phyloP scores from a whole-genome alignment of 2,797 vertebrate species.

The Zenarchopterus dispar region DNA sequence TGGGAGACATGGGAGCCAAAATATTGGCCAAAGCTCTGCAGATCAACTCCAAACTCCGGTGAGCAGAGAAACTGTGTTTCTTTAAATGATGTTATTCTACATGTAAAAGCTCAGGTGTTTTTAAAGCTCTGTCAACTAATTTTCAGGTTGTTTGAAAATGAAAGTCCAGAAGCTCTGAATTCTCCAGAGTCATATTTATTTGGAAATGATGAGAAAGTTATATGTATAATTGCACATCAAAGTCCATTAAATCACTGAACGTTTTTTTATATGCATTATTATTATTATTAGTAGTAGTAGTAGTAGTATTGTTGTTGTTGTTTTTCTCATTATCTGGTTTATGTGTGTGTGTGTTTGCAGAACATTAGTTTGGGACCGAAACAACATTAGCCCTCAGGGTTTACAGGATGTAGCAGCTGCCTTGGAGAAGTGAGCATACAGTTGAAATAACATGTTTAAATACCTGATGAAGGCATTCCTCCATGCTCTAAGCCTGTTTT shows the following conservation, averaged over 20 bases:
- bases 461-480: background rate
- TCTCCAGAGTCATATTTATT: no score
- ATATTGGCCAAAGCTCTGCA: constrained; percentile 97
- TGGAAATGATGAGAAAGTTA: no score
- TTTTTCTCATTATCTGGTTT: background rate
- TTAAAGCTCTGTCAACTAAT: no score
- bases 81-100: background rate
- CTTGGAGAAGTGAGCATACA: constrained; percentile 90
- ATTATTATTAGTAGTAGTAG: no score
- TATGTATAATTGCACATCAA: no score
- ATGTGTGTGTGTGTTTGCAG: constrained; percentile 68
- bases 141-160: background rate
- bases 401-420: constrained; percentile 95
- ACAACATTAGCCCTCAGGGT: constrained; percentile 92
- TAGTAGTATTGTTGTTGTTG: no score
- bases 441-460: background rate
- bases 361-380: constrained; percentile 95
- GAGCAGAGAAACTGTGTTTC: background rate
- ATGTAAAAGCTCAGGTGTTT: no score
- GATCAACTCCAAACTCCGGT: constrained; percentile 98
- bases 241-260: no score
- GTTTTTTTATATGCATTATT: no score
- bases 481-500: background rate
- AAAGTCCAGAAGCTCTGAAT: background rate
- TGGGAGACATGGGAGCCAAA: constrained; percentile 98